Percentiles rank a stretch among this genome's conserved stretches.
Conservation (phyloP, 1,140 invertebrate species). For the Drosophila ercepeae region DNA sequence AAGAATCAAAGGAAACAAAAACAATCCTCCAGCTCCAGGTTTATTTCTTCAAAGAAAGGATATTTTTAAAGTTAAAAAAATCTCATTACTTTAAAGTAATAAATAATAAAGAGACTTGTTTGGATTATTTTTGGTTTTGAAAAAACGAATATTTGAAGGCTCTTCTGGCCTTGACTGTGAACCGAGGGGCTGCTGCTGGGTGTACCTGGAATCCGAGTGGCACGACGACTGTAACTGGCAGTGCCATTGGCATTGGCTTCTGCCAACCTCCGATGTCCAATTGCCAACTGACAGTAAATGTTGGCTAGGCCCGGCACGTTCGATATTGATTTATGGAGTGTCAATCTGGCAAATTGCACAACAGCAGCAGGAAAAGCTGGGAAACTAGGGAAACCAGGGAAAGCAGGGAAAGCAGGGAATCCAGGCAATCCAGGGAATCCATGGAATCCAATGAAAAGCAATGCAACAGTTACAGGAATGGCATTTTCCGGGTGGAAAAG, state of each 20-base stretch:
- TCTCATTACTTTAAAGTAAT: too few species aligned
- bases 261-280: too few species aligned
- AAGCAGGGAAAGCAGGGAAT: background rate
- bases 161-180: background rate
- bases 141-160: too few species aligned
- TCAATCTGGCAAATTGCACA: slow-evolving; percentile 70
- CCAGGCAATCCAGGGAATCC: too few species aligned
- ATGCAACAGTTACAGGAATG: slow-evolving; percentile 48
- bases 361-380: slow-evolving; percentile 17
- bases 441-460: slow-evolving; percentile 5
- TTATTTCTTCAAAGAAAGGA: too few species aligned
- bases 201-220: background rate
- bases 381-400: background rate
- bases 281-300: slow-evolving; percentile 30
- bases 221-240: slow-evolving; percentile 10
- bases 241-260: slow-evolving; percentile 5
- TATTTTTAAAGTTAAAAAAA: too few species aligned
- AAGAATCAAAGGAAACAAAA: too few species aligned
- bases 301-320: slow-evolving; percentile 20
- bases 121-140: background rate
- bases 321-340: slow-evolving; percentile 67
- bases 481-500: background rate
- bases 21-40: too few species aligned
- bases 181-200: background rate
- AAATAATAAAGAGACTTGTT: too few species aligned